These are phyloP conservation scores for Zonitis immaculata DNA, from an alignment of 2,888 invertebrate species.

Conservation along the genomic window DNA sequence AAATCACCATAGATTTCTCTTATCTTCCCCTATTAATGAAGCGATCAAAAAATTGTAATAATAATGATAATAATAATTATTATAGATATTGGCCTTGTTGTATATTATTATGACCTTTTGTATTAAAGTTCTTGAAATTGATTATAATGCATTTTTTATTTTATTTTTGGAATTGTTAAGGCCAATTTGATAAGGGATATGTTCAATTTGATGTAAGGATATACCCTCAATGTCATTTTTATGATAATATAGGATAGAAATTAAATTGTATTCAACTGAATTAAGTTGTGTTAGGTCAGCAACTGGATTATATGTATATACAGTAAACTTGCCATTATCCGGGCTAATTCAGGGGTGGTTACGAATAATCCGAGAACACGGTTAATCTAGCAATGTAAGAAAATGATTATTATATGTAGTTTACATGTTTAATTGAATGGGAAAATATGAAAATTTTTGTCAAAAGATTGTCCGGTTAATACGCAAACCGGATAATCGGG, in stretches of 20 bases:
- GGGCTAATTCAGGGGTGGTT: too few relatives aligned
- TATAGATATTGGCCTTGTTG: background rate
- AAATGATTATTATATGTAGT: too few relatives aligned
- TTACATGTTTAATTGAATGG: too few relatives aligned
- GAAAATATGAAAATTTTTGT: too few relatives aligned
- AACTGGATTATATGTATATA: slow-evolving; percentile 4
- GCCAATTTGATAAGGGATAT: slow-evolving; percentile 1
- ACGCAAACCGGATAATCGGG: too few relatives aligned
- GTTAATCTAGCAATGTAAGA: too few relatives aligned
- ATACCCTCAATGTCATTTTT: background rate
- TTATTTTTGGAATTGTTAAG: background rate
- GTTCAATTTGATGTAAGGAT: background rate
- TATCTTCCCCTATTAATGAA: background rate
- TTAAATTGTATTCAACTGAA: background rate
- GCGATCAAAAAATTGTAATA: background rate
- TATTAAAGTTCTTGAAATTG: background rate
- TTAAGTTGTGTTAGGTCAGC: slow-evolving; percentile 10
- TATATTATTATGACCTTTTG: background rate
- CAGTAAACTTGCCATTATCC: too few relatives aligned
- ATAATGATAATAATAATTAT: background rate
- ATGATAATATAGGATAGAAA: background rate
- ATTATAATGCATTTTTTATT: background rate
- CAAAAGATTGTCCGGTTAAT: too few relatives aligned
- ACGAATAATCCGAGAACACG: too few relatives aligned
- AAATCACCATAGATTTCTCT: background rate